Percentiles rank a stretch among this genome's conserved stretches.
Evolutionary conservation across 2,113 vertebrate genomes (phyloP).

Genomic region (Phylloscopus trochilus): DNA sequence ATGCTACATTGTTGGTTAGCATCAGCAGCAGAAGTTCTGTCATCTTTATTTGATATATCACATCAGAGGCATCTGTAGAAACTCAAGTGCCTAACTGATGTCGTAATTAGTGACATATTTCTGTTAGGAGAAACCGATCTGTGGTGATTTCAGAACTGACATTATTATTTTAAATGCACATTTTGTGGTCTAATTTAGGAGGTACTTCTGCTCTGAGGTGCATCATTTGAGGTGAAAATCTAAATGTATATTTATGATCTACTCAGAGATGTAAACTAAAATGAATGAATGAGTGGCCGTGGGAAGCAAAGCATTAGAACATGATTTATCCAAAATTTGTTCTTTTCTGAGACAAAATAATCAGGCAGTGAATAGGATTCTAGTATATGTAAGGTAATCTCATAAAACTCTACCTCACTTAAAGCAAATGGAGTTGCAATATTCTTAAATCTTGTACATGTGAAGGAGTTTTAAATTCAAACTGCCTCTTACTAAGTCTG

Average conservation of each 20-base stretch:
- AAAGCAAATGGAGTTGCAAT: not conserved
- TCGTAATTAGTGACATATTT: not conserved
- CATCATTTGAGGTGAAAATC: not conserved
- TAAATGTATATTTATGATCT: not conserved
- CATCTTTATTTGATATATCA: not conserved
- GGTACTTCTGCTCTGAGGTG: not conserved
- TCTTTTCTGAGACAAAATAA: not conserved
- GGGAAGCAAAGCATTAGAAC: not conserved
- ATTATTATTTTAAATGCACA: not conserved
- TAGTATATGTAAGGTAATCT: not conserved
- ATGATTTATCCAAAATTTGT: not conserved
- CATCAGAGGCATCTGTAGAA: not conserved
- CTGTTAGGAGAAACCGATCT: not conserved
- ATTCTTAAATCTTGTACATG: not conserved
- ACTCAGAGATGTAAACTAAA: not conserved
- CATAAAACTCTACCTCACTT: not conserved
- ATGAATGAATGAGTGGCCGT: not conserved
- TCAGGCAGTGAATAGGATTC: not conserved
- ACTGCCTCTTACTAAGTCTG: not conserved
- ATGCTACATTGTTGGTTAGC: accelerated
- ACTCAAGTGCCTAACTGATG: not conserved
- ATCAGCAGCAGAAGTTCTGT: not conserved
- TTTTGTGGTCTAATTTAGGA: not conserved
- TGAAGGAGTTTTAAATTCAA: not conserved
- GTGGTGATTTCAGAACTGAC: not conserved